phyloP scores from a whole-genome alignment of 2,888 invertebrate genomes.

The Agonopterix arenella region DNA sequence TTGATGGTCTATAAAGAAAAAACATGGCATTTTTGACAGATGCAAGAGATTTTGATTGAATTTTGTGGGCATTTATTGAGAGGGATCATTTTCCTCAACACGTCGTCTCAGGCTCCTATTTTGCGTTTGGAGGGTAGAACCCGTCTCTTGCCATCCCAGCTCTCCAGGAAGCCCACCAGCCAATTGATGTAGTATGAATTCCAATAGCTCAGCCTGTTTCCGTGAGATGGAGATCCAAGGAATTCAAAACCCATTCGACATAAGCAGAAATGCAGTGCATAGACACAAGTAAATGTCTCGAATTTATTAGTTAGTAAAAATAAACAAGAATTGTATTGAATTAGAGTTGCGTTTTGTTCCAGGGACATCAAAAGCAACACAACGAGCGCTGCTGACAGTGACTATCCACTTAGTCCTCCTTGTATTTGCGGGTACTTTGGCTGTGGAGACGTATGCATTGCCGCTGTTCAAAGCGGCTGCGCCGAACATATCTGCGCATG shows the following conservation, averaged over 20 bases:
- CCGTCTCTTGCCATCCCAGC: too few relatives aligned
- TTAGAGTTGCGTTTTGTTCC: constrained; percentile 5
- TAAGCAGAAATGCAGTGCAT: neutral
- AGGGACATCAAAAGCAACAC: constrained; percentile 52
- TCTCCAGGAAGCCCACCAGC: neutral
- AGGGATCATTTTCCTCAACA: too few relatives aligned
- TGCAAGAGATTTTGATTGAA: too few relatives aligned
- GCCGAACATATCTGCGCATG: constrained; percentile 51
- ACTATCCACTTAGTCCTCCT: constrained; percentile 17
- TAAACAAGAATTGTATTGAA: neutral
- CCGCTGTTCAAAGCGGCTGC: constrained; percentile 60
- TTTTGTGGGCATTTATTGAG: too few relatives aligned
- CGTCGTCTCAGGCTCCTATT: neutral
- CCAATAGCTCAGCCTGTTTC: neutral
- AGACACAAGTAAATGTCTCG: neutral
- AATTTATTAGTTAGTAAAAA: neutral
- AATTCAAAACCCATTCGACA: neutral
- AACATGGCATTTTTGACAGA: too few relatives aligned
- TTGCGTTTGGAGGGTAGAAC: neutral
- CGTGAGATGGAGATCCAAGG: neutral
- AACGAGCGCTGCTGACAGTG: constrained; percentile 21
- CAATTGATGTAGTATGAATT: too few relatives aligned
- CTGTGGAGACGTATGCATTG: constrained; percentile 44
- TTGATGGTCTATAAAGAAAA: too few relatives aligned
- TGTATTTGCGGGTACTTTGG: constrained; percentile 32